Evolutionary conservation across 2,797 vertebrate species (phyloP).

Genomic region (Thaleichthys pacificus): DNA sequence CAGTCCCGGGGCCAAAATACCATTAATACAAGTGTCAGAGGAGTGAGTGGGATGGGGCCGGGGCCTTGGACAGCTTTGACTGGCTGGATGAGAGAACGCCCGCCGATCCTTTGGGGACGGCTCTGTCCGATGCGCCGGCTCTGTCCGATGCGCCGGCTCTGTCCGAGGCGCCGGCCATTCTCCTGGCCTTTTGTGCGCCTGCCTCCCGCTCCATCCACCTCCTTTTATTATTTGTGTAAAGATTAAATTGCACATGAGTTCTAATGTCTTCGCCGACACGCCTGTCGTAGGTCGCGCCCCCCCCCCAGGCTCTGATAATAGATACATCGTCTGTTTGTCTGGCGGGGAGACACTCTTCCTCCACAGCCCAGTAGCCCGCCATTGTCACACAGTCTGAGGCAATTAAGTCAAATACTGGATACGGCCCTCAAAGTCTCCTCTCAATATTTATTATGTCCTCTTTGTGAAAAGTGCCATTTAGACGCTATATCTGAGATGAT

Average conservation of each 20-base stretch:
- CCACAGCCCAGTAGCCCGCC: constrained; percentile 90
- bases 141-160: constrained; percentile 77
- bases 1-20: constrained; percentile 86
- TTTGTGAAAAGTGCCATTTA: constrained; percentile 74
- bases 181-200: constrained; percentile 86
- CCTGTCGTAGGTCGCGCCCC: constrained; percentile 92
- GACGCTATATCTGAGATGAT: constrained; percentile 74
- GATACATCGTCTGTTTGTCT: constrained; percentile 89
- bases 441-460: constrained; percentile 84
- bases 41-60: constrained; percentile 78
- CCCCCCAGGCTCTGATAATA: constrained; percentile 89
- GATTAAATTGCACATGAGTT: constrained; percentile 99
- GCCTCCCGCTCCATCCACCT: constrained; percentile 47
- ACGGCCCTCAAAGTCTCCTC: constrained; percentile 72
- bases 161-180: constrained; percentile 83
- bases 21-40: constrained; percentile 96
- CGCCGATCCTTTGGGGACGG: constrained; percentile 81
- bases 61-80: constrained; percentile 76
- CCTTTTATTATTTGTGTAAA: constrained; percentile 91
- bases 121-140: constrained; percentile 76
- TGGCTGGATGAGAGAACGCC: constrained; percentile 84
- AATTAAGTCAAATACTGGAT: constrained; percentile 95
- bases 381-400: constrained; percentile 90
- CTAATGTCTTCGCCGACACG: constrained; percentile 84
- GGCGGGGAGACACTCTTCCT: constrained; percentile 74